Percentiles rank a stretch among this genome's conserved stretches.
Conservation (phyloP, 2,113 vertebrate species). For the Furnarius figulus region DNA sequence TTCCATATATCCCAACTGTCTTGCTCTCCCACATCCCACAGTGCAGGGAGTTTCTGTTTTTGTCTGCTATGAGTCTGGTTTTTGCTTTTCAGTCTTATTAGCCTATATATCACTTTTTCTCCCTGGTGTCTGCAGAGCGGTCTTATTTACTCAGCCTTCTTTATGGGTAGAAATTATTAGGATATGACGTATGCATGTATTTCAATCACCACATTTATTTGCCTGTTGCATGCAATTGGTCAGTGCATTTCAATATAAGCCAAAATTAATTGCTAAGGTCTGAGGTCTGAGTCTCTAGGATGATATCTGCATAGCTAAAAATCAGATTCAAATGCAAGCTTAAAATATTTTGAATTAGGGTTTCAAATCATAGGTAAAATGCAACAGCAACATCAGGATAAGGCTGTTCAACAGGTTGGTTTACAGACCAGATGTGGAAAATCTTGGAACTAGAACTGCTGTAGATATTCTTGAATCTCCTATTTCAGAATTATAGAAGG, state of each 20-base stretch:
- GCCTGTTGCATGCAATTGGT: fast-evolving
- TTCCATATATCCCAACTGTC: no score
- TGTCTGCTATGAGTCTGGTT: not conserved
- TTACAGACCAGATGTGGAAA: not conserved
- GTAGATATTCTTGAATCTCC: not conserved
- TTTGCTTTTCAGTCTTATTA: not conserved
- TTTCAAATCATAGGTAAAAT: not conserved
- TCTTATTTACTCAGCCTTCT: not conserved
- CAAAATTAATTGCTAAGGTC: not conserved
- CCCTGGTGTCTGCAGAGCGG: not conserved
- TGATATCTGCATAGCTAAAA: not conserved
- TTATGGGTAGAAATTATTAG: not conserved
- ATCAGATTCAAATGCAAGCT: not conserved
- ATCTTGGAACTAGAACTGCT: not conserved
- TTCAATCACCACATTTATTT: not conserved
- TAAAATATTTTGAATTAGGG: not conserved
- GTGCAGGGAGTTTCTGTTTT: not conserved
- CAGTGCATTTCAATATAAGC: not conserved
- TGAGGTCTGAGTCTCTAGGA: not conserved
- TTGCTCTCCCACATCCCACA: no score
- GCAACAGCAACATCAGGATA: not conserved
- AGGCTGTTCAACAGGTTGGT: not conserved
- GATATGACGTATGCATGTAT: not conserved
- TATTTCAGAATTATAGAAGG: not conserved
- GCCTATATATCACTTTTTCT: not conserved